These are phyloP conservation scores for Diorhabda elongata DNA, from an alignment of 1,140 invertebrate genomes.

Conservation along the genomic window DNA sequence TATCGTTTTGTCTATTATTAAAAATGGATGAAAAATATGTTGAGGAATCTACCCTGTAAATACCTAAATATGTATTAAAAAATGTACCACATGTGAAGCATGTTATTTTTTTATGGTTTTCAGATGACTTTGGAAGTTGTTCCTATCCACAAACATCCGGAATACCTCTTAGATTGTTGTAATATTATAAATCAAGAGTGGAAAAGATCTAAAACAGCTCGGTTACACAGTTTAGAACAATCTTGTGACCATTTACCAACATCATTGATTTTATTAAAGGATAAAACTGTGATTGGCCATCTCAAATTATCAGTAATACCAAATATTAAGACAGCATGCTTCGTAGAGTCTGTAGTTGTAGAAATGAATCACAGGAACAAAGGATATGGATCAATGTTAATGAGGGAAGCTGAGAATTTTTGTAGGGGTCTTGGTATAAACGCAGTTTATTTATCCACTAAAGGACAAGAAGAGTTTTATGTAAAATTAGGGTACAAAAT, in stretches of 20 bases:
- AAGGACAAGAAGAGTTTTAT: conserved; percentile 74
- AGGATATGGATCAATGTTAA: conserved; percentile 66
- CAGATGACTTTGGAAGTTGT: conserved; percentile 50
- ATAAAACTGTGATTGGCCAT: conserved; percentile 64
- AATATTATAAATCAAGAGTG: conserved; percentile 74
- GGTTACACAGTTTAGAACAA: conserved; percentile 63
- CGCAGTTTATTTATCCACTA: conserved; percentile 68
- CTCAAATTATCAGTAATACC: conserved; percentile 68
- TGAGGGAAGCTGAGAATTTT: conserved; percentile 67
- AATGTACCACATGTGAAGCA: too few species aligned
- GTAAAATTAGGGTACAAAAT: conserved; percentile 66
- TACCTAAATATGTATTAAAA: too few species aligned
- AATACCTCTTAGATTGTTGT: conserved; percentile 64
- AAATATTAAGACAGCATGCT: conserved; percentile 61
- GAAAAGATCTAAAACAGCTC: conserved; percentile 69
- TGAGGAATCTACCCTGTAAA: too few species aligned
- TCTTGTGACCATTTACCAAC: conserved; percentile 70
- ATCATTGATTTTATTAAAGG: conserved; percentile 62
- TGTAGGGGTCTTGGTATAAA: conserved; percentile 57
- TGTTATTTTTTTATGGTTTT: neutral
- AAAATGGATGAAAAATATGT: too few species aligned
- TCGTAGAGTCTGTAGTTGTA: conserved; percentile 75
- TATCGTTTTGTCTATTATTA: too few species aligned
- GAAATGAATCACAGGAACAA: conserved; percentile 62
- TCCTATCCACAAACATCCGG: conserved; percentile 63